These are phyloP conservation scores for Thymelicus lineola DNA, from an alignment of 2,888 invertebrate species.

Conservation along the genomic window DNA sequence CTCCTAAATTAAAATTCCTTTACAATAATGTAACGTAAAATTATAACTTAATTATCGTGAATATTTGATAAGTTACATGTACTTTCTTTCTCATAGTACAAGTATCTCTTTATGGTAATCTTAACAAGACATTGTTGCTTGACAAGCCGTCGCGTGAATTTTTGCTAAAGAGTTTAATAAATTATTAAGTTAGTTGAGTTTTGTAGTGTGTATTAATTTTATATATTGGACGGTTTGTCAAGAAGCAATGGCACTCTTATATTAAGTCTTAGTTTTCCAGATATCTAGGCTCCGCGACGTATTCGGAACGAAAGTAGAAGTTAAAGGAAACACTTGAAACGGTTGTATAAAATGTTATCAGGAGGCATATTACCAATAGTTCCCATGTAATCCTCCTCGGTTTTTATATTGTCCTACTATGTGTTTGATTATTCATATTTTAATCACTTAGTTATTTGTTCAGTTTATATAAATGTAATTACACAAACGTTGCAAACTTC, in stretches of 20 bases:
- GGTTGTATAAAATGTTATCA: slow-evolving; percentile 66
- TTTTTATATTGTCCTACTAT: slow-evolving; percentile 60
- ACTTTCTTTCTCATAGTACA: slow-evolving; percentile 47
- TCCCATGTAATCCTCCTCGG: slow-evolving; percentile 54
- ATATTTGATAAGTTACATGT: slow-evolving; percentile 37
- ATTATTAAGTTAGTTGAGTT: slow-evolving; percentile 37
- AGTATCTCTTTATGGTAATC: slow-evolving; percentile 32
- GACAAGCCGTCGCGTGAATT: slow-evolving; percentile 39
- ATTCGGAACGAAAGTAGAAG: slow-evolving; percentile 29
- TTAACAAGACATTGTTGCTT: slow-evolving; percentile 33
- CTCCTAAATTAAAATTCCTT: slow-evolving; percentile 56
- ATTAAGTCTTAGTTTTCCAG: slow-evolving; percentile 36
- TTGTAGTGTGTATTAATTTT: slow-evolving; percentile 37
- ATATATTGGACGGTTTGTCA: slow-evolving; percentile 46
- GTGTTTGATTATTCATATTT: slow-evolving; percentile 80
- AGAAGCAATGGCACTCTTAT: slow-evolving; percentile 44
- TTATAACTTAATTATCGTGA: slow-evolving; percentile 32
- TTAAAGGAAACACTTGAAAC: slow-evolving; percentile 54
- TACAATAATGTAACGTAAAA: slow-evolving; percentile 35
- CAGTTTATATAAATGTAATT: slow-evolving; percentile 79
- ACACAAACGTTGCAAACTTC: slow-evolving; percentile 81
- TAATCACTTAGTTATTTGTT: slow-evolving; percentile 78
- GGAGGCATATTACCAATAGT: slow-evolving; percentile 53
- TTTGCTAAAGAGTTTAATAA: slow-evolving; percentile 37
- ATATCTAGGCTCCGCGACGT: slow-evolving; percentile 29